phyloP scores from a whole-genome alignment of 2,888 invertebrate genomes.

The Synergus umbraculus region DNA sequence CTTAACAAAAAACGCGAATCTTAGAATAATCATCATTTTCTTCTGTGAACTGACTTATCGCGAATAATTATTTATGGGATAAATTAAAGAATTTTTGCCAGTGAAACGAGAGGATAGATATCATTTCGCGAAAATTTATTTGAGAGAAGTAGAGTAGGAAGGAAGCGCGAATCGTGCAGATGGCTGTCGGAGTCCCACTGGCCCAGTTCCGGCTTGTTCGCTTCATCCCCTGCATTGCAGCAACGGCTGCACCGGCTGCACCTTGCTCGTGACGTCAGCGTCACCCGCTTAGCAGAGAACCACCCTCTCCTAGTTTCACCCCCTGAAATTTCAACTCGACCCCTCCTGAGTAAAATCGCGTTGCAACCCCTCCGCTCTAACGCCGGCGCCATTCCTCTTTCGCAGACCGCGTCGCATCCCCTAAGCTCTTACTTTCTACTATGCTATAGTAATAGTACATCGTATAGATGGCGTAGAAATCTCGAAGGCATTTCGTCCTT shows the following conservation, averaged over 20 bases:
- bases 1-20: neutral
- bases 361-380: slow-evolving; percentile 17
- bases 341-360: slow-evolving; percentile 13
- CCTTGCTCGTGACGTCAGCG: slow-evolving; percentile 70
- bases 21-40: neutral
- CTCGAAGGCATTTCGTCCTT: neutral
- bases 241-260: slow-evolving; percentile 66
- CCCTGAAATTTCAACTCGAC: slow-evolving; percentile 29
- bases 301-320: slow-evolving; percentile 24
- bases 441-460: neutral
- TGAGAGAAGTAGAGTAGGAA: slow-evolving; percentile 6
- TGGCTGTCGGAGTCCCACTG: slow-evolving; percentile 75
- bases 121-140: neutral
- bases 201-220: slow-evolving; percentile 72
- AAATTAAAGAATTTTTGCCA: neutral
- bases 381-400: slow-evolving; percentile 32
- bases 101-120: neutral
- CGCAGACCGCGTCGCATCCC: slow-evolving; percentile 19
- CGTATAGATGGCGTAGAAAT: neutral
- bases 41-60: neutral
- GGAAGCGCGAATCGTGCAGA: slow-evolving; percentile 60
- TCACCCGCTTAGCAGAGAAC: slow-evolving; percentile 53
- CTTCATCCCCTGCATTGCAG: slow-evolving; percentile 65
- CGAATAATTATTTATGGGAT: neutral
- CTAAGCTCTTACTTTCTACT: neutral